Evolutionary conservation across 2,888 invertebrate genomes (phyloP).

Genomic region (Aplocera efformata): DNA sequence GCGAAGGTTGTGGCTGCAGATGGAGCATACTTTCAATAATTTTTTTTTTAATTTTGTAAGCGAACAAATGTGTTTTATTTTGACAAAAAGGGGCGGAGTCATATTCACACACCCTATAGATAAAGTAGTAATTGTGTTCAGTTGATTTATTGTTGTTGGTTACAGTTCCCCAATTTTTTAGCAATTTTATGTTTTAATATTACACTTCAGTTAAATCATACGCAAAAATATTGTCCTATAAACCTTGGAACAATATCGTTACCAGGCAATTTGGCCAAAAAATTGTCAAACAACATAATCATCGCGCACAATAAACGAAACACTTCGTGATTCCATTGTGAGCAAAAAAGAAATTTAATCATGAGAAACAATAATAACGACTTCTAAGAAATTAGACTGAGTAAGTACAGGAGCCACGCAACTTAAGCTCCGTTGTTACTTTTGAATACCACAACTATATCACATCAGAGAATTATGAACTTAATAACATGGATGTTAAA

Average conservation of each 20-base stretch:
- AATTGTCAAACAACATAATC: slow-evolving; percentile 51
- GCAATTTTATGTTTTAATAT: too few relatives aligned
- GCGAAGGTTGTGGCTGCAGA: too few relatives aligned
- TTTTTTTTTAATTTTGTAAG: too few relatives aligned
- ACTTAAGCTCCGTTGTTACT: slow-evolving; percentile 66
- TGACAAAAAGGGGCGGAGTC: too few relatives aligned
- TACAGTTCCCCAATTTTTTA: too few relatives aligned
- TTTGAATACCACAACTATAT: slow-evolving; percentile 52
- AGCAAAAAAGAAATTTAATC: slow-evolving; percentile 79
- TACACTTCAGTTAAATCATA: too few relatives aligned
- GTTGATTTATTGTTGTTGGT: too few relatives aligned
- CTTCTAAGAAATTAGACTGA: slow-evolving; percentile 75
- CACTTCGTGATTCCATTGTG: slow-evolving; percentile 65
- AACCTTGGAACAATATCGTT: slow-evolving; percentile 21
- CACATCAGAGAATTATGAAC: slow-evolving; percentile 32
- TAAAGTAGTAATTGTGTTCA: too few relatives aligned
- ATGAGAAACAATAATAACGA: slow-evolving; percentile 79
- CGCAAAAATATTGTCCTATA: slow-evolving; percentile 1
- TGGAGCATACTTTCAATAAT: too few relatives aligned
- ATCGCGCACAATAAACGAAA: slow-evolving; percentile 59
- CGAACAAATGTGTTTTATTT: too few relatives aligned
- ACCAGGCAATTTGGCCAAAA: slow-evolving; percentile 30
- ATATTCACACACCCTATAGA: too few relatives aligned
- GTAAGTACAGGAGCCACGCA: slow-evolving; percentile 80
- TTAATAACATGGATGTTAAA: slow-evolving; percentile 34